phyloP scores from a whole-genome alignment of 2,888 invertebrate genomes.

The Eudemis profundana region DNA sequence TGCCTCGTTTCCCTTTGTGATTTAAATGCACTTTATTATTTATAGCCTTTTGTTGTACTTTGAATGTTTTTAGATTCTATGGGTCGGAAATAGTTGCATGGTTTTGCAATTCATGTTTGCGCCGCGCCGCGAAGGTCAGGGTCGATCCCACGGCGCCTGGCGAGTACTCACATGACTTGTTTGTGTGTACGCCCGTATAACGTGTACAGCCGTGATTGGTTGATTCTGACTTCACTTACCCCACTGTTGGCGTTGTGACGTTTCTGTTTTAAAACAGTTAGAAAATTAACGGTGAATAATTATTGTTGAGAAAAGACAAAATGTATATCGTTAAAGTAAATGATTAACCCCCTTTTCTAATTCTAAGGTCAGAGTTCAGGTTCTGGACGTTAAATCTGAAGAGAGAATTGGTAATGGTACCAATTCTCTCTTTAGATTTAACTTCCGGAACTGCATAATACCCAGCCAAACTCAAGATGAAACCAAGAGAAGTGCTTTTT shows the following conservation, averaged over 20 bases:
- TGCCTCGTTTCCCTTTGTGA: conserved; percentile 43
- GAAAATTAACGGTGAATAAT: too few species aligned
- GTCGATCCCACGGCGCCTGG: conserved; percentile 65
- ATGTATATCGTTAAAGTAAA: too few species aligned
- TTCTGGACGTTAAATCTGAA: background rate
- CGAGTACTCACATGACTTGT: conserved; percentile 72
- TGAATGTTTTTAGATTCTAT: conserved; percentile 57
- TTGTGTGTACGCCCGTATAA: conserved; percentile 52
- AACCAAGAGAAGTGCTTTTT: conserved; percentile 50
- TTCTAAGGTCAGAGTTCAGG: too few species aligned
- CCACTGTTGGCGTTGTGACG: conserved; percentile 13
- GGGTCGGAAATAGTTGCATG: conserved; percentile 47
- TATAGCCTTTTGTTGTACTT: conserved; percentile 47
- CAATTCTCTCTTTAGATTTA: background rate
- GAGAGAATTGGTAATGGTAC: background rate
- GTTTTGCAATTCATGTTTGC: conserved; percentile 35
- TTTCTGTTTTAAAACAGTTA: too few species aligned
- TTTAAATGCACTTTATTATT: conserved; percentile 35
- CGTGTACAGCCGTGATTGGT: conserved; percentile 72
- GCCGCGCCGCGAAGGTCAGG: conserved; percentile 72
- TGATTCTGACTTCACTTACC: conserved; percentile 47
- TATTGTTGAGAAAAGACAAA: too few species aligned
- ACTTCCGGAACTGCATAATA: background rate
- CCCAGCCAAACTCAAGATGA: conserved; percentile 37
- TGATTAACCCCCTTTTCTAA: too few species aligned